Evolutionary conservation across 2,888 invertebrate species (phyloP), one percentile per base, ranked within the genome.

Genomic region (Eupithecia subumbrata): DNA sequence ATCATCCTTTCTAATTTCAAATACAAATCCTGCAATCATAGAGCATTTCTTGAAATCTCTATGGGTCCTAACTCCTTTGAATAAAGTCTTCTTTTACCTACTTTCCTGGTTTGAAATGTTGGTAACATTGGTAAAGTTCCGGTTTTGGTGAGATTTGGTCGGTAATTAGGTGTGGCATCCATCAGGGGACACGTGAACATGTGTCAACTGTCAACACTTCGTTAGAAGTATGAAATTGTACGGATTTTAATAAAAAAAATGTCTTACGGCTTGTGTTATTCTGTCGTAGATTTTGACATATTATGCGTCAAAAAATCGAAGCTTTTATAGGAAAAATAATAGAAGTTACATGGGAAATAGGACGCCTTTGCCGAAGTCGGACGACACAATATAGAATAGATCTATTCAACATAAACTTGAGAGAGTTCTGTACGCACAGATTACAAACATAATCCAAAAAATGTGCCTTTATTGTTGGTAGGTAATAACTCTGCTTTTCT

Each of bases 81-180:
- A 67, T 12, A 67, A 67, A 67, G 66, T 67, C 40, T 7, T n/a
- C 3, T 11, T 40, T 67, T n/a, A 37, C 40, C 18, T 34, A 66
- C 16, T 0, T 45, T 0, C 30, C 18, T 18, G 11, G 18, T 37
- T n/a, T n/a, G 12, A 67, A 40, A 67, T 67, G 37, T 37, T 67
- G 66, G 66, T 40, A 40, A 8, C 7, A 67, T 40, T 67, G 66
- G 60, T 5, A 40, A 37, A 66, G 40, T 71, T 72, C 34, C 64
- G 34, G 67, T 73, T 77, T 69, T 69, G 68, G 77, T 76, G 66
- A 74, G 72, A 78, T 76, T 77, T 78, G 66, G 66, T 60, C 52
- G 56, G 82, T 90, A 91, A 92, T 92, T 91, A 91, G 89, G 83
- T 83, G 86, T 84, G 86, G 81, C 89, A 88, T 90, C 84, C 82